Base-by-base conservation (phyloP, 2,113 vertebrate genomes). In the western clawed frog (Xenopus tropicalis) region DNA sequence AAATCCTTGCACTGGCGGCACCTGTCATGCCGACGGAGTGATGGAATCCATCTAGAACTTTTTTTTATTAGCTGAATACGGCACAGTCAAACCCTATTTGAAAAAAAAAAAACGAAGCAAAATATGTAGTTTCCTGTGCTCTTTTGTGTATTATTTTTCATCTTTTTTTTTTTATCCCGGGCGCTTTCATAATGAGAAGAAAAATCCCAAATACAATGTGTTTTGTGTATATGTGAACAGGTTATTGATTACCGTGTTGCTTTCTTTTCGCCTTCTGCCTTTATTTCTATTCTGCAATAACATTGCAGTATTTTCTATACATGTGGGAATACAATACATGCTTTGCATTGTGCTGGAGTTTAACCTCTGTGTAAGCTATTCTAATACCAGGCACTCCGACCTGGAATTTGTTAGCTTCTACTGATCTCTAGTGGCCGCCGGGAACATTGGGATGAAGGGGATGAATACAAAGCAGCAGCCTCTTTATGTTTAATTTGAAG, bases 361-460 rank as follows among this genome's bases (percentile, higher is more conserved):
- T 80, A 79, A 70, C 68, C 64, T 74, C 70, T 77, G 56, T 61
- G 42, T 80, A 82, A 78, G 61, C 72, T 66, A 65, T 11, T 77
- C 51, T 58, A 19, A 29, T 57, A 78, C 43, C 66, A 72, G 74
- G 72, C 7, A 61, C 8, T 10, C 71, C n/a, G 20, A 65, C 62
- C 21, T 48, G 43, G 57, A 84, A 86, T 87, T 82, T 76, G 83
- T 91, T 87, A 68, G 85, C 78, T 77, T 78, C 86, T 72, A 83
- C 80, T 89, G 86, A 79, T 71, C 86, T 88, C 87, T 90, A 85
- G 83, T 83, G 84, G 82, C 75, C 81, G 43, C 5, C 66, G 64
- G 69, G 82, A 83, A 74, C 1, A 63, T 19, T 17, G 68, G 42
- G 71, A 61, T 72, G 80, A 51, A 0, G 58, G 74, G 52, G 67